Conservation (phyloP, 2,113 vertebrate species). For the Arothron firmamentum region DNA sequence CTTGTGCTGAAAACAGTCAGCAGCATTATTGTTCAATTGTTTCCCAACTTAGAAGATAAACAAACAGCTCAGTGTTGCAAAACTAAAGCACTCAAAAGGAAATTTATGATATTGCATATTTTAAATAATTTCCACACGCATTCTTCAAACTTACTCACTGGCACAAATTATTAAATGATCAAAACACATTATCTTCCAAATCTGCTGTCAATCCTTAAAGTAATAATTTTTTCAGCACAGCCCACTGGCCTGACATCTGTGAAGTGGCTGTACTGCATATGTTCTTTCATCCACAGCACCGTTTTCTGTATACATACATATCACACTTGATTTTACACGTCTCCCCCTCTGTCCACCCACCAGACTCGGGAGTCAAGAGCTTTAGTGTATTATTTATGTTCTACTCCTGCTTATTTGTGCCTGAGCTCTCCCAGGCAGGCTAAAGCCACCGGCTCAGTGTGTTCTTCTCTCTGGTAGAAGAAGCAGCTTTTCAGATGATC, state of each 20-base stretch:
- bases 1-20: conserved; percentile 7
- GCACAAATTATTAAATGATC: background rate
- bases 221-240: too few species aligned
- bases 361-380: conserved; percentile 16
- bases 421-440: conserved; percentile 73
- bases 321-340: conserved; percentile 16
- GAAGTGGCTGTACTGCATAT: background rate
- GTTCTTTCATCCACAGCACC: conserved; percentile 3
- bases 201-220: too few species aligned
- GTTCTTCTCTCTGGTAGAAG: conserved; percentile 79
- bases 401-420: conserved; percentile 30
- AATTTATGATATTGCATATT: too few species aligned
- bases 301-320: background rate
- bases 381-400: conserved; percentile 25
- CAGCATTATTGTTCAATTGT: background rate
- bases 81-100: background rate
- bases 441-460: conserved; percentile 78
- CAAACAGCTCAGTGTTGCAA: background rate
- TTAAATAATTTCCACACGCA: too few species aligned
- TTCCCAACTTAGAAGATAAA: background rate
- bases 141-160: too few species aligned
- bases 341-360: conserved; percentile 3
- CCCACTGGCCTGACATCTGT: background rate
- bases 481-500: conserved; percentile 86
- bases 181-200: too few species aligned